Evolutionary conservation across 2,113 vertebrate genomes (phyloP).

Genomic region (Lipotes vexillifer): DNA sequence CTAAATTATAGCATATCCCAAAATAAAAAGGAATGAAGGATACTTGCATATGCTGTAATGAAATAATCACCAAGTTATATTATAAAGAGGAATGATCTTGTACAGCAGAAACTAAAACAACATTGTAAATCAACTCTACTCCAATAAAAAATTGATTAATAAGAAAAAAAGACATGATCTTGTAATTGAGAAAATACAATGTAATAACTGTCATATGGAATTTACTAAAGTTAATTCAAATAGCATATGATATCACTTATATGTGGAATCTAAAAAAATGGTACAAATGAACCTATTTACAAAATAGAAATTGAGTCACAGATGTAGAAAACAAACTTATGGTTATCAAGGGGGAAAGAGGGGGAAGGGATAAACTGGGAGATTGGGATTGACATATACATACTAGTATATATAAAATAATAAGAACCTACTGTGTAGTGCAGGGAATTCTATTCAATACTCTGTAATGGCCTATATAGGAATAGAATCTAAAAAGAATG

Average conservation of each 20-base stretch:
- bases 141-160: background rate
- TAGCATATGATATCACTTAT: background rate
- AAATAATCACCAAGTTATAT: background rate
- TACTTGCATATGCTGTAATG: background rate
- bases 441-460: background rate
- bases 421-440: too few species aligned
- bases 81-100: background rate
- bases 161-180: background rate
- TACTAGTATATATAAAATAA: too few species aligned
- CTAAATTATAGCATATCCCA: background rate
- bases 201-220: background rate
- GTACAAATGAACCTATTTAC: background rate
- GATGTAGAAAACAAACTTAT: background rate
- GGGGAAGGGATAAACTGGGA: background rate
- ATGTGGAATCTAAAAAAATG: background rate
- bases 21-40: conserved; percentile 5
- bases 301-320: background rate
- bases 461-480: background rate
- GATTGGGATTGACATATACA: background rate
- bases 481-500: background rate
- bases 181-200: background rate
- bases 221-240: background rate
- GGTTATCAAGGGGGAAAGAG: background rate
- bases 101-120: background rate
- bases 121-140: background rate